Evolutionary conservation across 2,888 invertebrate species (phyloP).

Genomic region (Selenia dentaria): DNA sequence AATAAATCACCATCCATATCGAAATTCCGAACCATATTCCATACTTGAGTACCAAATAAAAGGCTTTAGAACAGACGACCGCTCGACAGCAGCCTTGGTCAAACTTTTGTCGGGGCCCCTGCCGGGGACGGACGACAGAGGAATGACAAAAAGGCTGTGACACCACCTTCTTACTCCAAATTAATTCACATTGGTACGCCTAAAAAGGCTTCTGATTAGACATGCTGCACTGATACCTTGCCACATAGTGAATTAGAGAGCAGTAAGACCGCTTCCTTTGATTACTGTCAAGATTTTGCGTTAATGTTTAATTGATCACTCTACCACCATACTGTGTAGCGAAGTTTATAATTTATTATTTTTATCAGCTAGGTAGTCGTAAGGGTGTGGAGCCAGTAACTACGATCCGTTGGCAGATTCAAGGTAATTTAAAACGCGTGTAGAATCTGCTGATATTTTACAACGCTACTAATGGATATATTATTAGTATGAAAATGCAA

Average conservation of each 20-base stretch:
- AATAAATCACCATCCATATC: neutral
- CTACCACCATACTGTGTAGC: too few species aligned
- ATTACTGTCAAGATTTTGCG: slow-evolving; percentile 1
- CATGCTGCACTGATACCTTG: slow-evolving; percentile 22
- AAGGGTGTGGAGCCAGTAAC: too few species aligned
- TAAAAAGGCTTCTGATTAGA: slow-evolving; percentile 23
- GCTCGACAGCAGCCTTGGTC: neutral
- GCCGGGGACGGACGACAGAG: slow-evolving; percentile 19
- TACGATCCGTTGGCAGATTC: too few species aligned
- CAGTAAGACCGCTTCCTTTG: slow-evolving; percentile 15
- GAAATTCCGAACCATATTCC: neutral
- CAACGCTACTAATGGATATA: too few species aligned
- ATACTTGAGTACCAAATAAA: neutral
- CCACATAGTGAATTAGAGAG: slow-evolving; percentile 5
- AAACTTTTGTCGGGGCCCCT: slow-evolving; percentile 8
- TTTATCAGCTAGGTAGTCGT: too few species aligned
- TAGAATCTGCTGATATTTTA: too few species aligned
- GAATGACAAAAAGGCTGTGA: slow-evolving; percentile 26
- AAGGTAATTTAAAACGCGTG: too few species aligned
- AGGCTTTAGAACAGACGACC: neutral
- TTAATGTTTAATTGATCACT: neutral
- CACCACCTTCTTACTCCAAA: slow-evolving; percentile 29
- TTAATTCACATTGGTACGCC: slow-evolving; percentile 41
- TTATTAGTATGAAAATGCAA: too few species aligned
- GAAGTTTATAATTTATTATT: too few species aligned